These are phyloP conservation scores for Drosophila eugracilis DNA, from an alignment of 1,140 invertebrate species.

Conservation along the genomic window DNA sequence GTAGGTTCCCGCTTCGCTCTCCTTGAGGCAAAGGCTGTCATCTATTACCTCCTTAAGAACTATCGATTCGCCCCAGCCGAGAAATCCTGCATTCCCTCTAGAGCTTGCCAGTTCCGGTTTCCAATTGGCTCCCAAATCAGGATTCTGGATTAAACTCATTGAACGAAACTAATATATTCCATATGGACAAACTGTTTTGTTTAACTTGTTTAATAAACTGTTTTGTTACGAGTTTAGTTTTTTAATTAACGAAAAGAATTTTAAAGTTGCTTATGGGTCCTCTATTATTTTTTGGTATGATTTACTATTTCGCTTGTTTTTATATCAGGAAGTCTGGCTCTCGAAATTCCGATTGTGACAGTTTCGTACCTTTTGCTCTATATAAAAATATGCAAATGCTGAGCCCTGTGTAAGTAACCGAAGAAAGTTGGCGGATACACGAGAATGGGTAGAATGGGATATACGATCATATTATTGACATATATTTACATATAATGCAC, in stretches of 20 bases:
- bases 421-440: no score
- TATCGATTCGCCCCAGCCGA: slow-evolving; percentile 69
- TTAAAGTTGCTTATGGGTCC: no score
- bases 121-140: slow-evolving; percentile 64
- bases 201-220: not conserved
- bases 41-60: slow-evolving; percentile 74
- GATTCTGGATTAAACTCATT: slow-evolving; percentile 75
- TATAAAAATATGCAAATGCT: not conserved
- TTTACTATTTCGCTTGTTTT: no score
- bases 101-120: slow-evolving; percentile 47
- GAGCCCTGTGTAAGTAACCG: not conserved
- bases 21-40: slow-evolving; percentile 85
- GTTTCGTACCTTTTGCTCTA: not conserved
- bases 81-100: slow-evolving; percentile 81
- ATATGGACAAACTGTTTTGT: slow-evolving; percentile 3
- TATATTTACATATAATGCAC: no score
- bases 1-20: slow-evolving; percentile 85
- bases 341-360: not conserved
- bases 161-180: slow-evolving; percentile 37
- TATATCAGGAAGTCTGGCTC: no score
- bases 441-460: no score
- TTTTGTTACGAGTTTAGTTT: no score
- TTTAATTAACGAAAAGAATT: no score
- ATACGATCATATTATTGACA: no score
- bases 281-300: no score